Evolutionary conservation across 2,113 vertebrate genomes (phyloP), one percentile per base, ranked within the genome.

Genomic region (Aramus guarauna): DNA sequence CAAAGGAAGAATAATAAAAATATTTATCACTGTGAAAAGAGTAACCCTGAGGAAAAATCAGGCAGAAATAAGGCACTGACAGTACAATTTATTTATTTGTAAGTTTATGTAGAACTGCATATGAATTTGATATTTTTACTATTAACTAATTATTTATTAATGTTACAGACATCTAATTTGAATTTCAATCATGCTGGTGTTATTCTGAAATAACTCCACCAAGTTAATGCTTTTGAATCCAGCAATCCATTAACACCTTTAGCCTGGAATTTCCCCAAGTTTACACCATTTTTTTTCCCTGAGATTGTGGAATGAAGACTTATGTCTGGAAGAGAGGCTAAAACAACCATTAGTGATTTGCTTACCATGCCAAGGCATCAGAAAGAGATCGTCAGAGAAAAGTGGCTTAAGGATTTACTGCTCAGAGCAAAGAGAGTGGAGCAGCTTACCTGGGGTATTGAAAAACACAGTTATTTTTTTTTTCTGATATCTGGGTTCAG

Each of bases 211-310:
- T 52, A 67, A 88, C 43, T 94, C 12, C 48, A 67, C 36, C 39
- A 80, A 58, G 39, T 41, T 81, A 55, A 78, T 75, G 64, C 36
- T 87, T 88, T 92, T 85, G 73, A 95, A 78, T 89, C 39, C 73
- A 89, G 60, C 43, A 92, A 94, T 78, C 58, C 34, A 68, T 91
- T 96, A 89, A 75, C 80, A 85, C 84, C 48, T 95, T 94, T 37
- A 52, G 30, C 48, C 55, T 94, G 96, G 92, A 93, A 86, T 91
- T 93, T 86, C 76, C 85, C 66, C 64, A 81, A 43, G 88, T 53
- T 92, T 87, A 89, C 8, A 22, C 30, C 68, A 21, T 86, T 94
- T 84, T 95, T 83, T 84, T 84, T 77, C n/a, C n/a, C 88, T 92
- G 43, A 94, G 47, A 59, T 17, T 60, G 24, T 72, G 73, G 62